These are phyloP conservation scores for Episyrphus balteatus DNA, from an alignment of 1,140 invertebrate species.

Conservation along the genomic window DNA sequence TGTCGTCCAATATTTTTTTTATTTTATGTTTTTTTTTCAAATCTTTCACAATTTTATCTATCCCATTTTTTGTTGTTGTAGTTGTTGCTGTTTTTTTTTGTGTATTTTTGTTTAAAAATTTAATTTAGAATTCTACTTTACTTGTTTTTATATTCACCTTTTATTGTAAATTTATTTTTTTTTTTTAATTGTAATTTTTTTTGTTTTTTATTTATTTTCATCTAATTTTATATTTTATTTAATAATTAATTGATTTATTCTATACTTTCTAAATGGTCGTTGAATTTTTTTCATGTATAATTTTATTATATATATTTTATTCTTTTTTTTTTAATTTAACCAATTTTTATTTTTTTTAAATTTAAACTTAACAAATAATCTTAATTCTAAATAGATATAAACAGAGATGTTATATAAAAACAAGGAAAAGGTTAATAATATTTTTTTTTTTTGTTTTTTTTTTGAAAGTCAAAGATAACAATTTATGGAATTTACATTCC, in stretches of 20 bases:
- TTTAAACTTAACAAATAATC: not conserved
- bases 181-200: not conserved
- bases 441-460: no score
- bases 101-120: not conserved
- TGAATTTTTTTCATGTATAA: no score
- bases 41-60: no score
- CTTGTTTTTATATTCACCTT: not conserved
- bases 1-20: no score
- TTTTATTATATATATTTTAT: no score
- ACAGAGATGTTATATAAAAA: not conserved
- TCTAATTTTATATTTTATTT: not conserved
- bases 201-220: not conserved
- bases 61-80: not conserved
- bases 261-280: no score
- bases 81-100: not conserved
- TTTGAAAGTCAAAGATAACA: no score
- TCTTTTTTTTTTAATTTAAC: no score
- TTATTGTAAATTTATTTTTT: not conserved
- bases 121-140: not conserved
- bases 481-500: no score
- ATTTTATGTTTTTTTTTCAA: no score
- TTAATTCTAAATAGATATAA: not conserved
- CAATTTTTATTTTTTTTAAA: not conserved
- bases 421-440: no score
- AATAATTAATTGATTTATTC: no score